phyloP scores from a whole-genome alignment of 2,888 invertebrate species.

The Leuctra nigra region DNA sequence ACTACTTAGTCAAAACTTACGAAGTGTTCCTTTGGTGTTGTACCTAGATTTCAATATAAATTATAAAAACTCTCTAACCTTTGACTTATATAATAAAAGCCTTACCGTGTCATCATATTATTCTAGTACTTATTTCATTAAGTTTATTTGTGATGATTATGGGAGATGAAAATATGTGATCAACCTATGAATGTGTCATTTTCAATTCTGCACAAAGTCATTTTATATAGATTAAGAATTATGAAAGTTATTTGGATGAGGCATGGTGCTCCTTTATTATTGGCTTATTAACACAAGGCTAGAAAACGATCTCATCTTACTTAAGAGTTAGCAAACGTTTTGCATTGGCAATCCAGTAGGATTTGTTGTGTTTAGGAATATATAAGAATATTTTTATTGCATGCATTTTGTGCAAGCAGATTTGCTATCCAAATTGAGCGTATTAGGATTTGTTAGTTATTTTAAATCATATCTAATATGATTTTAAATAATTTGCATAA shows the following conservation, averaged over 20 bases:
- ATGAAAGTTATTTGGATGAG: slow-evolving; percentile 31
- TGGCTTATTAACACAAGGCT: background rate
- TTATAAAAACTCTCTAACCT: too few species aligned
- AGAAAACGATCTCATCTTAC: background rate
- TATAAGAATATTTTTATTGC: background rate
- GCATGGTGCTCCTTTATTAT: slow-evolving; percentile 26
- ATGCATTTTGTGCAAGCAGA: background rate
- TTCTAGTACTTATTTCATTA: slow-evolving; percentile 17
- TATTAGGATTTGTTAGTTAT: background rate
- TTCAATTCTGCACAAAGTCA: slow-evolving; percentile 37
- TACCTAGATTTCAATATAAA: slow-evolving; percentile 23
- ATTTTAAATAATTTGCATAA: background rate
- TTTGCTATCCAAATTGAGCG: background rate
- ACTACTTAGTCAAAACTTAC: slow-evolving; percentile 21
- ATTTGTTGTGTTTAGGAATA: background rate
- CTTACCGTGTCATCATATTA: slow-evolving; percentile 18
- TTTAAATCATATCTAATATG: background rate
- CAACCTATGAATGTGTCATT: slow-evolving; percentile 39
- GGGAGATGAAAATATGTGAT: slow-evolving; percentile 38
- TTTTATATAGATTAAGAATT: slow-evolving; percentile 30
- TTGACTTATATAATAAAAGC: slow-evolving; percentile 10
- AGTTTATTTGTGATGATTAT: slow-evolving; percentile 34
- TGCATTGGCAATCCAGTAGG: background rate
- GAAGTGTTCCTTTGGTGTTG: slow-evolving; percentile 27
- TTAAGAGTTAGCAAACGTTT: background rate